Percentiles rank a stretch among this genome's conserved stretches.
phyloP scores from a whole-genome alignment of 2,113 vertebrate species.

The Riparia riparia region DNA sequence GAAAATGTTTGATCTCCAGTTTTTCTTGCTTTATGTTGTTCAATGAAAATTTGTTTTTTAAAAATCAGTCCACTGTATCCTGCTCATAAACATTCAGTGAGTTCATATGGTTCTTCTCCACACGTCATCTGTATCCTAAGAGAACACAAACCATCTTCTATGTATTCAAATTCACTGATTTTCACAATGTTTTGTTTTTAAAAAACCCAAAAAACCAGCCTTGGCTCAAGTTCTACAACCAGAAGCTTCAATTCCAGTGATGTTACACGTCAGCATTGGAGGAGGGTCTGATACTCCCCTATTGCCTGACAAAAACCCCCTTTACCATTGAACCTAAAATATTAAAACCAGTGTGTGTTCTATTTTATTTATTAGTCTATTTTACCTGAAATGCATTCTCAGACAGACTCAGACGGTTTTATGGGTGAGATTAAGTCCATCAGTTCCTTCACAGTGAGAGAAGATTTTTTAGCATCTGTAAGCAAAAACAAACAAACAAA shows the following conservation, averaged over 20 bases:
- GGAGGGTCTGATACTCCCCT: neutral
- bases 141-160: neutral
- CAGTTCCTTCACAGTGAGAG: neutral
- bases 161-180: neutral
- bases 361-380: neutral
- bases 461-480: neutral
- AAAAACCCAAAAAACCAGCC: no score
- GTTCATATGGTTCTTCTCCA: neutral
- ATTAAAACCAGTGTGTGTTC: neutral
- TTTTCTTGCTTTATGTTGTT: neutral
- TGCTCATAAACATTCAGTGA: neutral
- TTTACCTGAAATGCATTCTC: neutral
- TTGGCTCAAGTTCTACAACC: neutral
- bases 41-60: neutral
- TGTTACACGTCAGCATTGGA: neutral
- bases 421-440: neutral
- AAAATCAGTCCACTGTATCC: neutral
- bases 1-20: neutral
- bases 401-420: neutral
- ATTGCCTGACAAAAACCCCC: neutral
- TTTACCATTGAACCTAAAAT: neutral
- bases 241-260: neutral
- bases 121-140: fast-evolving
- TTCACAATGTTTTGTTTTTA: neutral
- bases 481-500: neutral